A percentile compares a stretch with the other conserved stretches of the same genome.
phyloP scores from a whole-genome alignment of 2,888 invertebrate genomes.

The Scaptomyza caliginosa region DNA sequence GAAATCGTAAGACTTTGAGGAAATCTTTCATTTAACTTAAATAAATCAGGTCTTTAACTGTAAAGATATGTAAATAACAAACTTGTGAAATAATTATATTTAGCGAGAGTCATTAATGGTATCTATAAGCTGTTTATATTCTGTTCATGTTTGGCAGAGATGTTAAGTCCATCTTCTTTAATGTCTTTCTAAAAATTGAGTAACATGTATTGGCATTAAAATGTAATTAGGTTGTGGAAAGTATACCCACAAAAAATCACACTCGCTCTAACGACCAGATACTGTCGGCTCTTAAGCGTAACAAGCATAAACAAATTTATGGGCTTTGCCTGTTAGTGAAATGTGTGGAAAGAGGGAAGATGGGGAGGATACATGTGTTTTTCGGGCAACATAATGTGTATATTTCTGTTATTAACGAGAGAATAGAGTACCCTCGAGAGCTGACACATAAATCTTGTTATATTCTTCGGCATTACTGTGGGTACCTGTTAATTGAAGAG shows the following conservation, averaged over 20 bases:
- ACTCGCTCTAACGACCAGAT: conserved; percentile 3
- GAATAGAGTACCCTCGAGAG: conserved; percentile 38
- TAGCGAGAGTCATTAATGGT: too few relatives aligned
- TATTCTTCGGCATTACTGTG: neutral
- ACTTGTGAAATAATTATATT: too few relatives aligned
- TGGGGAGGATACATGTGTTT: conserved; percentile 10
- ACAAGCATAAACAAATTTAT: conserved; percentile 58
- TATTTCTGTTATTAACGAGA: conserved; percentile 48
- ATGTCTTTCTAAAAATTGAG: conserved; percentile 44
- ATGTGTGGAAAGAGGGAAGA: conserved; percentile 14
- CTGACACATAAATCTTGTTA: conserved; percentile 38
- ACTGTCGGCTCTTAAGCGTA: conserved; percentile 16
- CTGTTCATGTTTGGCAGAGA: too few relatives aligned
- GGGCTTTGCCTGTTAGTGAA: conserved; percentile 42
- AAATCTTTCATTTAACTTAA: conserved; percentile 12
- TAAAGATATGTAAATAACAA: too few relatives aligned
- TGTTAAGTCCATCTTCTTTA: conserved; percentile 7
- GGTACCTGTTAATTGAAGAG: conserved; percentile 24
- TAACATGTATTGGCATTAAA: conserved; percentile 54
- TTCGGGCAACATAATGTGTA: conserved; percentile 39
- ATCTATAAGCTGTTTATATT: too few relatives aligned
- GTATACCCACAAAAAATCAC: neutral
- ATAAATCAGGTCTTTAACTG: conserved; percentile 15
- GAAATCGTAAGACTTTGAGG: conserved; percentile 5
- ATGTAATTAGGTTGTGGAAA: conserved; percentile 67